Evolutionary conservation across 2,888 invertebrate genomes (phyloP).

Genomic region (Apotomis betuletana): DNA sequence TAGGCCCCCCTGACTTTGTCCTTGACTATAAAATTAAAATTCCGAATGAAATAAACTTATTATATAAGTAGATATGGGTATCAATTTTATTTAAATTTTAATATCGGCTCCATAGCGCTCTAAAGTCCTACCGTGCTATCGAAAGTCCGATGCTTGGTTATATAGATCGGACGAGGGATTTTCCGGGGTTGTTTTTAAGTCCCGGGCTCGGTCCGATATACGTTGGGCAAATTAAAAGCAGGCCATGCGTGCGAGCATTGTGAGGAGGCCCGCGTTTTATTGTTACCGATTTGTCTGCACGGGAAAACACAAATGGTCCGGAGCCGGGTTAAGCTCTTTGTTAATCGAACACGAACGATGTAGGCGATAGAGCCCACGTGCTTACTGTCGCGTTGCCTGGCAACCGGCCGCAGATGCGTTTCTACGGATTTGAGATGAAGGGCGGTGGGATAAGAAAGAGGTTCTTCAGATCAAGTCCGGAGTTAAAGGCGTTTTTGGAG

Average conservation of each 20-base stretch:
- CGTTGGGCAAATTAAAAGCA: conserved; percentile 81
- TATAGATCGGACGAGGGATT: conserved; percentile 58
- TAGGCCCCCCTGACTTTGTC: too few relatives aligned
- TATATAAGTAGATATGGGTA: too few relatives aligned
- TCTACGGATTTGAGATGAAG: background rate
- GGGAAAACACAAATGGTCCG: conserved; percentile 77
- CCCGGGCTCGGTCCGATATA: conserved; percentile 57
- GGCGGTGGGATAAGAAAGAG: background rate
- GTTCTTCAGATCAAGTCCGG: too few relatives aligned
- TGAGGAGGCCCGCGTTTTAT: conserved; percentile 73
- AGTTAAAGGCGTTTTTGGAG: too few relatives aligned
- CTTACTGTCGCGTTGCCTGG: conserved; percentile 6
- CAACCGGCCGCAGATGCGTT: conserved; percentile 16
- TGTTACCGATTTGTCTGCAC: conserved; percentile 80
- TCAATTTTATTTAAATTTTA: too few relatives aligned
- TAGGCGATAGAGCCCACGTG: conserved; percentile 54
- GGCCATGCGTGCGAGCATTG: conserved; percentile 77
- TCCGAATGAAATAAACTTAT: too few relatives aligned
- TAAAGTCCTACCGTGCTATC: too few relatives aligned
- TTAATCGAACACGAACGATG: conserved; percentile 71
- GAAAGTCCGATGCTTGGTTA: conserved; percentile 17
- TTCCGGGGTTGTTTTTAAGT: conserved; percentile 77
- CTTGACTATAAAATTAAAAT: too few relatives aligned
- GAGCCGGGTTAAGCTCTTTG: conserved; percentile 73
- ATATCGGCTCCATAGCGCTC: too few relatives aligned